A percentile compares a stretch with the other conserved stretches of the same genome.
Evolutionary conservation across 2,888 invertebrate genomes (phyloP).

Genomic region (Nymphalis c-album): DNA sequence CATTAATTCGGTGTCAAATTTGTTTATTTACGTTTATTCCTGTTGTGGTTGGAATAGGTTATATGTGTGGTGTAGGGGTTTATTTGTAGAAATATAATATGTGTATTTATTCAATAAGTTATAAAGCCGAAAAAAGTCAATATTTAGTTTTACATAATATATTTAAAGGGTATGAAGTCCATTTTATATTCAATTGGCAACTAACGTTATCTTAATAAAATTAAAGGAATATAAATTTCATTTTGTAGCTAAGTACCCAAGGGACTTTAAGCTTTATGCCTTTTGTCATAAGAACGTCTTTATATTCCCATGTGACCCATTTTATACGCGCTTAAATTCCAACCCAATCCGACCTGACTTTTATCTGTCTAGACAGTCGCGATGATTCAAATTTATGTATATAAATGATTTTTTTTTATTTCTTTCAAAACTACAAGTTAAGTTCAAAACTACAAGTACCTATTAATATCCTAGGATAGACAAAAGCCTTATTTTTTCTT

Average conservation of each 20-base stretch:
- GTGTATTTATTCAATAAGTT: no score
- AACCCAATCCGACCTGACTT: conserved; percentile 10
- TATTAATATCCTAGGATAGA: no score
- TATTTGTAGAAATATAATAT: no score
- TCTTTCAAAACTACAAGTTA: not conserved
- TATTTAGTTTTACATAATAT: not conserved
- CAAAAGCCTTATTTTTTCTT: no score
- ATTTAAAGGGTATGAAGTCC: not conserved
- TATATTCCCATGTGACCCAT: conserved; percentile 5
- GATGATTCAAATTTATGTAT: conserved; percentile 7
- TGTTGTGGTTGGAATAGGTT: no score
- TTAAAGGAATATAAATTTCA: conserved; percentile 11
- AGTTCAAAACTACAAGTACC: no score
- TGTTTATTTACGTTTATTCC: no score
- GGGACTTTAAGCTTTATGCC: conserved; percentile 2
- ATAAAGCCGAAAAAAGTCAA: no score
- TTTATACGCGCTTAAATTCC: not conserved
- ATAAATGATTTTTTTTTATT: not conserved
- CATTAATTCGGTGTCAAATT: no score
- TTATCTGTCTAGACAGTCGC: conserved; percentile 18
- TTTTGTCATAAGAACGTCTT: not conserved
- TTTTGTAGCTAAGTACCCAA: not conserved
- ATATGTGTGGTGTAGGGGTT: no score
- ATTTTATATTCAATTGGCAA: conserved; percentile 2
- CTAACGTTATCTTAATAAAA: conserved; percentile 5